Conservation (phyloP, 2,113 vertebrate genomes). For the Ivindomyrus marchei region DNA sequence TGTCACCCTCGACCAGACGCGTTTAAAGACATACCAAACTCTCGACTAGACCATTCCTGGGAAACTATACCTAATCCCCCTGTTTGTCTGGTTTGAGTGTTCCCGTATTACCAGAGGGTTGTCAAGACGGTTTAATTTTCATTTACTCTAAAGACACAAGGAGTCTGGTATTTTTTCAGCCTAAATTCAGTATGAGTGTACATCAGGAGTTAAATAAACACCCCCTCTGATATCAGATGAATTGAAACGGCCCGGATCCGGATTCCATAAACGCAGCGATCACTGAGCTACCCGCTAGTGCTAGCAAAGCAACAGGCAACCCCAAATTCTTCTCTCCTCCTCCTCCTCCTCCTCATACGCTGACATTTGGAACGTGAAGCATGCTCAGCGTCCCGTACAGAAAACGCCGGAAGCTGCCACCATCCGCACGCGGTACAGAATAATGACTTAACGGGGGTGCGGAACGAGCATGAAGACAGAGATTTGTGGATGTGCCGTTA, state of each 20-base stretch:
- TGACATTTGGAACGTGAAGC: slow-evolving; percentile 38
- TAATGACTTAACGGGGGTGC: slow-evolving; percentile 30
- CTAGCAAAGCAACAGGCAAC: slow-evolving; percentile 56
- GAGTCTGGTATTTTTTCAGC: background rate
- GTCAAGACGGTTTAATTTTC: background rate
- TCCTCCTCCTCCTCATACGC: slow-evolving; percentile 30
- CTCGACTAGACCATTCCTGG: background rate
- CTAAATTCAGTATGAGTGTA: background rate
- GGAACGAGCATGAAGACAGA: slow-evolving; percentile 22
- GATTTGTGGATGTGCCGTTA: background rate
- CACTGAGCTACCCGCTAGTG: slow-evolving; percentile 51
- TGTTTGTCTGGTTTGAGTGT: background rate
- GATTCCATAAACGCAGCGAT: slow-evolving; percentile 38
- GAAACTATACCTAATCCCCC: background rate
- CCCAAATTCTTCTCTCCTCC: slow-evolving; percentile 42
- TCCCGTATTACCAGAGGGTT: background rate
- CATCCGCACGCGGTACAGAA: slow-evolving; percentile 41
- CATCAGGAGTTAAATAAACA: background rate
- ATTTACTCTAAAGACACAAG: background rate
- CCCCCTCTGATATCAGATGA: background rate
- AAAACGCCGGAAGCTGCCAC: slow-evolving; percentile 23
- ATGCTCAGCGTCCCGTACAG: slow-evolving; percentile 33
- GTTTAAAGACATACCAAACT: slow-evolving; percentile 1
- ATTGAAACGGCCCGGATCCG: background rate
- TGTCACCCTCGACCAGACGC: background rate